These are phyloP conservation scores for Salpingus planirostris DNA, from an alignment of 2,888 invertebrate genomes.

Conservation along the genomic window DNA sequence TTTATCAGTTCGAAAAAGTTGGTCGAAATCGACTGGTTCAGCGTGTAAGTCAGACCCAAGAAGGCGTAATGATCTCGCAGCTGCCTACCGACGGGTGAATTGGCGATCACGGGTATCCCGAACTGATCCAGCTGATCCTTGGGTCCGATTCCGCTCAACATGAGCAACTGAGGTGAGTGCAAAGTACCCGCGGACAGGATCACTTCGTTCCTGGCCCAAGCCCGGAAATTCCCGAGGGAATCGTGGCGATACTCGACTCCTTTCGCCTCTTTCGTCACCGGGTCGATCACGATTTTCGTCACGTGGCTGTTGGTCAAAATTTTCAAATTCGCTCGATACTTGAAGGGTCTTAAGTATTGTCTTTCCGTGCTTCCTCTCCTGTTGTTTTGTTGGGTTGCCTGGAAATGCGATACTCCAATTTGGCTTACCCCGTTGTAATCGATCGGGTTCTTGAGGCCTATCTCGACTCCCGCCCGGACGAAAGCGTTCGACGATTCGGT, in stretches of 20 bases:
- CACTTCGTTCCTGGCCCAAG: slow-evolving; percentile 65
- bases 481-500: slow-evolving; percentile 47
- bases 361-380: slow-evolving; percentile 57
- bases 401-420: slow-evolving; percentile 54
- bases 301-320: slow-evolving; percentile 54
- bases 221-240: slow-evolving; percentile 47
- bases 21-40: slow-evolving; percentile 33
- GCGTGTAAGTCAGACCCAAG: slow-evolving; percentile 37
- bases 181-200: slow-evolving; percentile 81
- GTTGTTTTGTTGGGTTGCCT: slow-evolving; percentile 52
- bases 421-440: slow-evolving; percentile 61
- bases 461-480: slow-evolving; percentile 52
- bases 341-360: slow-evolving; percentile 53
- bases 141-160: slow-evolving; percentile 68
- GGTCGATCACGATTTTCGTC: slow-evolving; percentile 58
- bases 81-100: slow-evolving; percentile 59
- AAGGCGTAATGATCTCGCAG: slow-evolving; percentile 56
- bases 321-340: slow-evolving; percentile 55
- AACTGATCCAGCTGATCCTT: slow-evolving; percentile 48
- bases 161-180: slow-evolving; percentile 80
- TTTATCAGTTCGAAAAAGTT: slow-evolving; percentile 31
- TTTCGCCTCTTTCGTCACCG: slow-evolving; percentile 51
- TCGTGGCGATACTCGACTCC: slow-evolving; percentile 53
- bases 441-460: slow-evolving; percentile 54
- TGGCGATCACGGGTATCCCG: slow-evolving; percentile 50